A percentile compares a stretch with the other conserved stretches of the same genome.
Conservation (phyloP, 2,888 invertebrate genomes). For the Aplocera efformata region DNA sequence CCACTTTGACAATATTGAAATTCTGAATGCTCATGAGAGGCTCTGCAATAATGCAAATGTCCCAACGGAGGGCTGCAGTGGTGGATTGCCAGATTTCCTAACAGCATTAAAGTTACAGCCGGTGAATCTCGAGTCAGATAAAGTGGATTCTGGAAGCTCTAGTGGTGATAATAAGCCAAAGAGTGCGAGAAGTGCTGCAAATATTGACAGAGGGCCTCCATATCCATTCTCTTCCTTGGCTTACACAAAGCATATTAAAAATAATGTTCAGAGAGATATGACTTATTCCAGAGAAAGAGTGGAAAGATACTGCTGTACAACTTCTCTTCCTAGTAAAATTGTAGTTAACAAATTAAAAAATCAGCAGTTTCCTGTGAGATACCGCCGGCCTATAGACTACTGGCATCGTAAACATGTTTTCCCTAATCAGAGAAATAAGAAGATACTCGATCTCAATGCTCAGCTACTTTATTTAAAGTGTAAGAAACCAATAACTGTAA, state of each 20-base stretch:
- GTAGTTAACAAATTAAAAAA: slow-evolving; percentile 60
- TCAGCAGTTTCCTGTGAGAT: slow-evolving; percentile 64
- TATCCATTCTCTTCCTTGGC: slow-evolving; percentile 75
- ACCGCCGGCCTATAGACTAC: slow-evolving; percentile 68
- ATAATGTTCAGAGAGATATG: slow-evolving; percentile 51
- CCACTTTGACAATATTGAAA: slow-evolving; percentile 80
- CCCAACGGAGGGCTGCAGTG: slow-evolving; percentile 43
- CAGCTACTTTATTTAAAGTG: slow-evolving; percentile 77
- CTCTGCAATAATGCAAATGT: slow-evolving; percentile 61
- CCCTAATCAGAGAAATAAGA: slow-evolving; percentile 65
- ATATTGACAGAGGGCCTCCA: slow-evolving; percentile 63
- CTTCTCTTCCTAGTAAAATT: slow-evolving; percentile 51
- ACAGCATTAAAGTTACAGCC: slow-evolving; percentile 61
- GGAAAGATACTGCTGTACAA: slow-evolving; percentile 67
- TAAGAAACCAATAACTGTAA: slow-evolving; percentile 69
- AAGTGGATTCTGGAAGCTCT: slow-evolving; percentile 22
- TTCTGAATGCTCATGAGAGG: slow-evolving; percentile 65
- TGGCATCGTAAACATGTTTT: slow-evolving; percentile 68
- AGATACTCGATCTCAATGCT: slow-evolving; percentile 61
- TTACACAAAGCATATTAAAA: slow-evolving; percentile 60
- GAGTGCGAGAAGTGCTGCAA: slow-evolving; percentile 53
- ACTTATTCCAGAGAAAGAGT: slow-evolving; percentile 61
- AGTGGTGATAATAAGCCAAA: slow-evolving; percentile 47
- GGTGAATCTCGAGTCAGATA: slow-evolving; percentile 33
- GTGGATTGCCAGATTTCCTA: slow-evolving; percentile 61